Conservation (phyloP, 2,797 vertebrate genomes). For the Notamacropus eugenii region DNA sequence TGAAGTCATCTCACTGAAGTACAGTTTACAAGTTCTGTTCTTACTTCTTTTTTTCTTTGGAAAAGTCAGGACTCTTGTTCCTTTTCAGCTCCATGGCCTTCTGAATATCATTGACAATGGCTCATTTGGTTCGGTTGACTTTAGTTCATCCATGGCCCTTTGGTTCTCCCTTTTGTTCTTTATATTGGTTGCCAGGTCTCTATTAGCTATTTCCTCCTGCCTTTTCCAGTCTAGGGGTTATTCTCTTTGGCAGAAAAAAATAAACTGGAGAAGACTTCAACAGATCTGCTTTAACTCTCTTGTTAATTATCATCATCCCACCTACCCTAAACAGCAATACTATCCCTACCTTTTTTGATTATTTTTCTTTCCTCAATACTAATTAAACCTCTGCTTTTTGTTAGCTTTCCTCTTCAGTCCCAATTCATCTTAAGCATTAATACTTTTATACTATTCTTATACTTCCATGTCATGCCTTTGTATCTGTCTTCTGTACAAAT, state of each 20-base stretch:
- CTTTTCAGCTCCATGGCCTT: not conserved
- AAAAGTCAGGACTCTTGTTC: not conserved
- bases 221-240: not conserved
- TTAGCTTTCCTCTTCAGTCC: not conserved
- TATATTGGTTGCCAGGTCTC: not conserved
- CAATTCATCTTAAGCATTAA: not conserved
- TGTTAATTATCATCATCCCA: not conserved
- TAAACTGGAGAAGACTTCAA: not conserved
- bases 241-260: not conserved
- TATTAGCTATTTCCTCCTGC: not conserved
- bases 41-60: not conserved
- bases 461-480: not conserved
- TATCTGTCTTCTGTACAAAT: not conserved
- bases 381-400: not conserved
- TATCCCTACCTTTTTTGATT: not conserved
- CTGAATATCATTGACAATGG: not conserved
- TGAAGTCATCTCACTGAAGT: not conserved
- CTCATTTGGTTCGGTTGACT: not conserved
- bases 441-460: not conserved
- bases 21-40: not conserved
- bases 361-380: not conserved
- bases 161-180: not conserved
- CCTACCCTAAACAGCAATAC: not conserved
- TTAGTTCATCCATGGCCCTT: not conserved
- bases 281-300: not conserved